Percentiles rank a stretch among this genome's conserved stretches.
Conservation (phyloP, 2,888 invertebrate species). For the Cylindroiulus punctatus region DNA sequence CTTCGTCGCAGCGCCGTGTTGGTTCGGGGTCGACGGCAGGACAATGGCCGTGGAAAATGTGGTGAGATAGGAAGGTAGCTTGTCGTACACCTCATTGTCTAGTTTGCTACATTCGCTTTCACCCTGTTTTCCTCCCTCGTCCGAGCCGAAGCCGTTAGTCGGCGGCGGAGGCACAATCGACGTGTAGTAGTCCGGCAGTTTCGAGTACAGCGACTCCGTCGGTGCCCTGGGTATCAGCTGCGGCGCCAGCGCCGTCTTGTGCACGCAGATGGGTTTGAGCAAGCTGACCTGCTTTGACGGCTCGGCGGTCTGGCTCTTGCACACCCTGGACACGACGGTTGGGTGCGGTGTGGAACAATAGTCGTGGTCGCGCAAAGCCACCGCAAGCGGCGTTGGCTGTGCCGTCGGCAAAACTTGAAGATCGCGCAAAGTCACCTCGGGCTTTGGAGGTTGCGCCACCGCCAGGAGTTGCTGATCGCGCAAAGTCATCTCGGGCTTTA, state of each 20-base stretch:
- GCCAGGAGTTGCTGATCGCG: too few species aligned
- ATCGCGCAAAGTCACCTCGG: too few species aligned
- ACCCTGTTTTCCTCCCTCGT: too few species aligned
- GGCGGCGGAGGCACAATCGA: not conserved
- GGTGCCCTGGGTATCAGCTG: not conserved
- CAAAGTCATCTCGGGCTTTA: too few species aligned
- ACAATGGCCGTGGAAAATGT: not conserved
- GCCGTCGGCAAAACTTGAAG: too few species aligned
- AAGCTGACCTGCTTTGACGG: not conserved
- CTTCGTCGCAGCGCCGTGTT: not conserved
- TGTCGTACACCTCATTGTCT: not conserved
- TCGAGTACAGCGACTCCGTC: conserved; percentile 45
- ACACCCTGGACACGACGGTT: not conserved
- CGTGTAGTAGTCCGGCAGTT: conserved; percentile 53
- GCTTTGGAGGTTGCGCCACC: too few species aligned
- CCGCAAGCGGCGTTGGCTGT: too few species aligned
- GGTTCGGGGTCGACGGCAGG: not conserved
- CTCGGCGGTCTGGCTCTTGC: not conserved
- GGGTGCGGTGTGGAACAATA: not conserved
- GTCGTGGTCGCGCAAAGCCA: not conserved
- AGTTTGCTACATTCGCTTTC: too few species aligned
- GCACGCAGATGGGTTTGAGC: not conserved
- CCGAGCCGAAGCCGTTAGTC: too few species aligned
- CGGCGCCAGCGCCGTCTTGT: not conserved
- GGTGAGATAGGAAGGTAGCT: conserved; percentile 47